These are phyloP conservation scores for Coendou prehensilis DNA, from an alignment of 2,797 vertebrate species.

Conservation along the genomic window DNA sequence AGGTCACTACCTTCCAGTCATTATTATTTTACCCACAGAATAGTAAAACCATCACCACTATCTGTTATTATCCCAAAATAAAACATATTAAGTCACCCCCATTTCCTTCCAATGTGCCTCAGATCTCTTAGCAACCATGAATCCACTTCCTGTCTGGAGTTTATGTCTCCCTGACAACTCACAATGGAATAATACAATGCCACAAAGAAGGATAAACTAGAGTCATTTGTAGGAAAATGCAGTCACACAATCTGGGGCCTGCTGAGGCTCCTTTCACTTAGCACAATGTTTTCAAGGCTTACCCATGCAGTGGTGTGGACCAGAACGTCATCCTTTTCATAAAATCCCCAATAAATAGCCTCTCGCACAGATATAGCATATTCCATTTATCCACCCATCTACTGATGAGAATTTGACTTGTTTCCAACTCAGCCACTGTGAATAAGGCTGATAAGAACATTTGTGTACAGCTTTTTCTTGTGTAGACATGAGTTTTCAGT, in stretches of 20 bases:
- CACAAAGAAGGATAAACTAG: too few relatives aligned
- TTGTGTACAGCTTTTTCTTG: background rate
- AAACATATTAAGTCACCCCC: background rate
- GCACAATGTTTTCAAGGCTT: background rate
- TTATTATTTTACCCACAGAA: background rate
- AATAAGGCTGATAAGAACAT: background rate
- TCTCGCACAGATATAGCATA: background rate
- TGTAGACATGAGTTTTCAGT: background rate
- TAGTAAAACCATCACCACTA: background rate
- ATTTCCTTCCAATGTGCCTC: background rate
- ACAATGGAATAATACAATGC: too few relatives aligned
- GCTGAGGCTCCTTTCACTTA: background rate
- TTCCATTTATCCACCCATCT: slow-evolving; percentile 31
- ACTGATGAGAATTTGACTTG: background rate
- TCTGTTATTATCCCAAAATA: background rate
- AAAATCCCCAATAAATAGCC: background rate
- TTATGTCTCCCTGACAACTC: background rate
- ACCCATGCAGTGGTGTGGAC: background rate
- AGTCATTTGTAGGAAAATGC: background rate
- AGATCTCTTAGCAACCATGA: background rate
- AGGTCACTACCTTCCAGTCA: background rate
- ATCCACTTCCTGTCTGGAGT: background rate
- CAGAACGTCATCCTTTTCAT: background rate
- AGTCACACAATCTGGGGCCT: background rate
- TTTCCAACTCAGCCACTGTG: slow-evolving; percentile 30